Base-by-base conservation (phyloP, 2,113 vertebrate species). In the Psephotus haematonotus region DNA sequence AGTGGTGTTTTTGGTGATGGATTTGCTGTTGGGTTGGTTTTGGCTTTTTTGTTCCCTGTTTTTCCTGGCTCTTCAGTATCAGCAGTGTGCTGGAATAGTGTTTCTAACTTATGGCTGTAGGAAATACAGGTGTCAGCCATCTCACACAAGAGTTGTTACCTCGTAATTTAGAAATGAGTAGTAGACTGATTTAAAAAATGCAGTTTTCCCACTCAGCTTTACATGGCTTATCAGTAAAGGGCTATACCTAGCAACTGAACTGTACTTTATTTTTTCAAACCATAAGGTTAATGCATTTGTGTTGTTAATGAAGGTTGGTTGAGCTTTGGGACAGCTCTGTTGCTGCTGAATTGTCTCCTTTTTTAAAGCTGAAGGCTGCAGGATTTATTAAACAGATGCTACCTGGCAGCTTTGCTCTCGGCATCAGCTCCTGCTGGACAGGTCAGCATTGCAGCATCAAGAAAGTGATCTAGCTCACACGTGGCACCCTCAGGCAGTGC, bases 91-190 rank as follows among this genome's bases (percentile, higher is more conserved):
- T 84, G 72, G 86, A 88, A 81, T 53, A 78, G 10, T 62, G 10
- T 60, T 90, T 74, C 65, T 59, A 55, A 49, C n/a, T 88, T 71
- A n/a, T 0, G n/a, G 47, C 47, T 0, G 0, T 29, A 64, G 46
- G 64, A 86, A 78, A n/a, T 37, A 11, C 9, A 75, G 37, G 20
- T 75, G 31, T 52, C 19, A 35, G 43, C 35, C 3, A 2, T 79
- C 37, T 86, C 44, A 27, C 39, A 19, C 10, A 20, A 7, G 25
- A 28, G 6, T 33, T 90, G 13, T 71, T 35, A 41, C 28, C 68
- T 31, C 59, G 53, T 55, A 71, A 82, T 92, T 90, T 79, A 52
- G 60, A 63, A 81, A 59, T 35, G 39, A 10, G 7, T 49, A 28
- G n/a, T 19, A 71, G 43, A 47, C 33, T 80, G 0, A 70, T 86